A percentile compares a stretch with the other conserved stretches of the same genome.
Conservation (phyloP, 2,113 vertebrate species). For the Isichthys henryi region DNA sequence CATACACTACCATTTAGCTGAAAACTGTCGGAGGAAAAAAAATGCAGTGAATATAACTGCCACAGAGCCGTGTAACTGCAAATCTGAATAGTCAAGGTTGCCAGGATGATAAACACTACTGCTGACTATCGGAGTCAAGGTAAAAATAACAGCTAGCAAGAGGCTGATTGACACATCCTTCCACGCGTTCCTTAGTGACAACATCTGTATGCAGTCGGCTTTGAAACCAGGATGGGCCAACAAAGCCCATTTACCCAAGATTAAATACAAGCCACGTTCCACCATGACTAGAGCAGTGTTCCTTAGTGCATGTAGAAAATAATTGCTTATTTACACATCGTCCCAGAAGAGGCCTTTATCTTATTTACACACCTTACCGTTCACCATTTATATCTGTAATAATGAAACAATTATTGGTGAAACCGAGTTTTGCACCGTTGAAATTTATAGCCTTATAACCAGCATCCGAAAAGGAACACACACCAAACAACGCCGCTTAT, state of each 20-base stretch:
- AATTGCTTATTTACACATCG: neutral
- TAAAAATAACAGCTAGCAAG: neutral
- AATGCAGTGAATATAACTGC: neutral
- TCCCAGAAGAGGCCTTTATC: neutral
- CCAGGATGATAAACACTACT: neutral
- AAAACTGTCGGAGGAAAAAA: neutral
- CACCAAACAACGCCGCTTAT: neutral
- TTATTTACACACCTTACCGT: neutral
- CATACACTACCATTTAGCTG: neutral
- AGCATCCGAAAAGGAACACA: neutral
- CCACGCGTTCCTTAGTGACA: neutral
- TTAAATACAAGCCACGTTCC: neutral
- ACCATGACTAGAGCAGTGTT: neutral
- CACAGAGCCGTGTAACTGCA: neutral
- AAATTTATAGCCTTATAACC: neutral
- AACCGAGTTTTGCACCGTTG: neutral
- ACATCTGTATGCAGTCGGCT: neutral
- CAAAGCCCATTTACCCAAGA: neutral
- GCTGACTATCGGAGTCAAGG: neutral
- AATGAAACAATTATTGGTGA: conserved; percentile 2
- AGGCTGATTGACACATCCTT: neutral
- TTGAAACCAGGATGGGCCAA: neutral
- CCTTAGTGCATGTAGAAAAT: neutral
- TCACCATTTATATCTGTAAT: neutral
- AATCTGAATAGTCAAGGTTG: neutral